phyloP scores from a whole-genome alignment of 1,140 invertebrate genomes.

The Battus philenor region DNA sequence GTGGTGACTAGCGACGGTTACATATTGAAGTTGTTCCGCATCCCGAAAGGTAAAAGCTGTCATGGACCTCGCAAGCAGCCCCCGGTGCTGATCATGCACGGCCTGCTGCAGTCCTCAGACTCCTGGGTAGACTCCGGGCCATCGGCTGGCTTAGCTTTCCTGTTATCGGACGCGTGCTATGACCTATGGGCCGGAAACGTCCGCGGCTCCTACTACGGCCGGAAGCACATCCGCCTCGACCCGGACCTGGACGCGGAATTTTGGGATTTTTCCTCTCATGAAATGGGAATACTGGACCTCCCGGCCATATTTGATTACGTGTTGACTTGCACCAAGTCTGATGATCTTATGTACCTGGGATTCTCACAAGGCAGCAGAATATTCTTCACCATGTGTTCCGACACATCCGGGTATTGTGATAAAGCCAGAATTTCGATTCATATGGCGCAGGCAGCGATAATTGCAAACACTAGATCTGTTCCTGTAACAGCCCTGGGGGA shows the following conservation, averaged over 20 bases:
- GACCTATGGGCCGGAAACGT: conserved; percentile 10
- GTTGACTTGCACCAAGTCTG: neutral
- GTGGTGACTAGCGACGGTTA: conserved; percentile 59
- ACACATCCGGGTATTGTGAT: conserved; percentile 14
- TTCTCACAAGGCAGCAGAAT: conserved; percentile 2
- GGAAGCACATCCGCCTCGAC: neutral
- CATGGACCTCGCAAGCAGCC: neutral
- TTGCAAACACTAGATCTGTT: neutral
- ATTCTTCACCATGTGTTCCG: conserved; percentile 18
- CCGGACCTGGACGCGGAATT: neutral
- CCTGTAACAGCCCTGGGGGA: neutral
- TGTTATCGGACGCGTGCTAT: conserved; percentile 4
- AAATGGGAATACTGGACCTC: conserved; percentile 1
- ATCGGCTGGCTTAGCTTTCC: neutral
- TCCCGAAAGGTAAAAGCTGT: conserved; percentile 3
- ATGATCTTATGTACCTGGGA: neutral
- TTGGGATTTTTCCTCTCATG: conserved; percentile 6
- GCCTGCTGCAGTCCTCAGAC: neutral
- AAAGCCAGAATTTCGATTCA: conserved; percentile 7
- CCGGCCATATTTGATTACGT: conserved; percentile 1
- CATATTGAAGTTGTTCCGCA: conserved; percentile 45
- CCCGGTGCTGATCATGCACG: conserved; percentile 6
- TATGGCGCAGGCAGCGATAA: conserved; percentile 18
- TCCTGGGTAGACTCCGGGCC: conserved; percentile 3
- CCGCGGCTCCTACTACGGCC: conserved; percentile 1